phyloP scores from a whole-genome alignment of 2,888 invertebrate species.

The Ferdinandea cuprea region DNA sequence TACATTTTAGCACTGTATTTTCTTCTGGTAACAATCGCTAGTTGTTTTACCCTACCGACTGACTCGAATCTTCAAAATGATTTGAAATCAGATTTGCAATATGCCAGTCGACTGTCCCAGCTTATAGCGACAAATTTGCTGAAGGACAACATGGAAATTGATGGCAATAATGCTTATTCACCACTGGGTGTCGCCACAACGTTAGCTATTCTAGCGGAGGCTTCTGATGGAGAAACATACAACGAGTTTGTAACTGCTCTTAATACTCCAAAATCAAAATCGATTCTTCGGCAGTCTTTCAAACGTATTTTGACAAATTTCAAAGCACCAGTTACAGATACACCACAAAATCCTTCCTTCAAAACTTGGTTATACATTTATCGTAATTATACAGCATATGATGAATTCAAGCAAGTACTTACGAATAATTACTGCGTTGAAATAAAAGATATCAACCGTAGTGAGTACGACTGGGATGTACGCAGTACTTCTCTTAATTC shows the following conservation, averaged over 20 bases:
- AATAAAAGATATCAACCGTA: slow-evolving; percentile 84
- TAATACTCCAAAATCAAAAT: slow-evolving; percentile 84
- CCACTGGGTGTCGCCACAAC: slow-evolving; percentile 87
- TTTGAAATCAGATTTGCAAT: slow-evolving; percentile 66
- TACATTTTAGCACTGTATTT: slow-evolving; percentile 23
- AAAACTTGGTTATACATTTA: slow-evolving; percentile 88
- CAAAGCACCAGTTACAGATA: slow-evolving; percentile 75
- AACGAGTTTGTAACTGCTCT: slow-evolving; percentile 85
- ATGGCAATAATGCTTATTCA: slow-evolving; percentile 86
- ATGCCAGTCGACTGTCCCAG: slow-evolving; percentile 80
- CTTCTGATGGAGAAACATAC: slow-evolving; percentile 85
- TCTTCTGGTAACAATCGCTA: slow-evolving; percentile 22
- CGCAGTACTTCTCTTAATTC: slow-evolving; percentile 77
- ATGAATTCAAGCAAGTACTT: slow-evolving; percentile 85
- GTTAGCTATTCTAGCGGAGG: slow-evolving; percentile 86
- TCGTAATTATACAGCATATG: slow-evolving; percentile 86
- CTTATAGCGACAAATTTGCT: slow-evolving; percentile 80
- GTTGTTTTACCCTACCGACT: slow-evolving; percentile 29
- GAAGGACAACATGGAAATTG: slow-evolving; percentile 81
- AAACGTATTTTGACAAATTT: slow-evolving; percentile 78
- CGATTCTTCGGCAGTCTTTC: slow-evolving; percentile 78
- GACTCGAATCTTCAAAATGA: slow-evolving; percentile 26
- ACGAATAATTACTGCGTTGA: slow-evolving; percentile 86
- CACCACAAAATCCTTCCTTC: slow-evolving; percentile 84
- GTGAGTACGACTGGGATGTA: slow-evolving; percentile 79